phyloP scores from a whole-genome alignment of 2,797 vertebrate species.

The Hypotaenidia philippensis region DNA sequence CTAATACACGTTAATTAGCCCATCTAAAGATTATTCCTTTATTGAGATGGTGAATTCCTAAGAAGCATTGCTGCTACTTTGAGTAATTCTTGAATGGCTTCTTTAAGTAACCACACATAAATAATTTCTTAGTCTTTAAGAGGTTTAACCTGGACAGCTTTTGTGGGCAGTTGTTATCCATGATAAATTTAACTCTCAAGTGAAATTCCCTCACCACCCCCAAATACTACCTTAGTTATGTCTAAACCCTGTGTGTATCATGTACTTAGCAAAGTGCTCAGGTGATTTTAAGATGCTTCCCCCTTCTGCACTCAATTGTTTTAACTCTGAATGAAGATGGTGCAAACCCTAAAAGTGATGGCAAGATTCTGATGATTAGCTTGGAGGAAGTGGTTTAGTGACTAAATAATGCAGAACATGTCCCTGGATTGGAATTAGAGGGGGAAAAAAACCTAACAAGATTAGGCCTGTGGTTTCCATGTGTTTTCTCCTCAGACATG shows the following conservation, averaged over 20 bases:
- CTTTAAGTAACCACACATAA: constrained; percentile 28
- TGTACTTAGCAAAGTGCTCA: neutral
- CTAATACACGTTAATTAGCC: constrained; percentile 28
- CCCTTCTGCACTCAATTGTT: neutral
- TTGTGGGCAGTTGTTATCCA: neutral
- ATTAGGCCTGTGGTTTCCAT: neutral
- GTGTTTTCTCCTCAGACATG: neutral
- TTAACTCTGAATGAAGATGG: neutral
- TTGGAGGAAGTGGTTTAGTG: neutral
- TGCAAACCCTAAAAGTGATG: neutral
- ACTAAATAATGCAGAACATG: neutral
- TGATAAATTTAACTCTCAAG: neutral
- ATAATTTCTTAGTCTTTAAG: neutral
- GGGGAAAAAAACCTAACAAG: neutral
- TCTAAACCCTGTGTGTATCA: neutral
- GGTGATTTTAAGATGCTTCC: neutral
- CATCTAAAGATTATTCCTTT: constrained; percentile 56
- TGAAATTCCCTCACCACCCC: neutral
- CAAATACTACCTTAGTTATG: neutral
- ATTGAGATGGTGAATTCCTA: constrained; percentile 50
- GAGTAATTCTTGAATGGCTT: constrained; percentile 63
- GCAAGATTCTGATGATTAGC: neutral
- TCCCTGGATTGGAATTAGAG: neutral
- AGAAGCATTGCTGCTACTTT: constrained; percentile 17
- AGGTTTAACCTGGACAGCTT: neutral